Conservation (phyloP, 2,113 vertebrate genomes). For the Todiramphus saurophagus region DNA sequence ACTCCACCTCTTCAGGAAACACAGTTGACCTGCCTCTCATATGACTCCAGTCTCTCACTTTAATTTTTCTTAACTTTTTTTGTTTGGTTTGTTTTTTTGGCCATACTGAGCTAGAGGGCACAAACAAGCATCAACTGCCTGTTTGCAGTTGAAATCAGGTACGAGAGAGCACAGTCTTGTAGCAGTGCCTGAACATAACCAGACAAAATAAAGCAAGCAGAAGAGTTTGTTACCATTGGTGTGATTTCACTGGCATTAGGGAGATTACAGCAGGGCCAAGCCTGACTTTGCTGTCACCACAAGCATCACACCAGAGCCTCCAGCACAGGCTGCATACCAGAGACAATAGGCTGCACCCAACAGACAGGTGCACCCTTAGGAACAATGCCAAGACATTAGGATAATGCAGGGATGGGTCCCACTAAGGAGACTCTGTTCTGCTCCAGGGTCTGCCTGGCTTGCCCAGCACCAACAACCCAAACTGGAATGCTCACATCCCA, state of each 20-base stretch:
- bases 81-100: not conserved
- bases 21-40: not conserved
- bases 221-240: not conserved
- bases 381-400: fast-evolving
- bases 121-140: not conserved
- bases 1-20: not conserved
- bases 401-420: not conserved
- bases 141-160: not conserved
- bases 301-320: not conserved
- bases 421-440: not conserved
- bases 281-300: fast-evolving
- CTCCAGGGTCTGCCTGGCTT: not conserved
- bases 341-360: not conserved
- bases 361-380: no score
- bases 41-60: not conserved
- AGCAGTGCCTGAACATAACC: fast-evolving
- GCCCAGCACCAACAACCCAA: not conserved
- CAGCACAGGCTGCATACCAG: not conserved
- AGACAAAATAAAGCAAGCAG: not conserved
- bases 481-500: fast-evolving
- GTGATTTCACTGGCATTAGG: not conserved
- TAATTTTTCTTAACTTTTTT: not conserved
- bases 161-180: fast-evolving
- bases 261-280: not conserved
- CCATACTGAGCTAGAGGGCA: not conserved